Conservation (phyloP, 2,888 invertebrate species). For the Trichogramma dendrolimi region DNA sequence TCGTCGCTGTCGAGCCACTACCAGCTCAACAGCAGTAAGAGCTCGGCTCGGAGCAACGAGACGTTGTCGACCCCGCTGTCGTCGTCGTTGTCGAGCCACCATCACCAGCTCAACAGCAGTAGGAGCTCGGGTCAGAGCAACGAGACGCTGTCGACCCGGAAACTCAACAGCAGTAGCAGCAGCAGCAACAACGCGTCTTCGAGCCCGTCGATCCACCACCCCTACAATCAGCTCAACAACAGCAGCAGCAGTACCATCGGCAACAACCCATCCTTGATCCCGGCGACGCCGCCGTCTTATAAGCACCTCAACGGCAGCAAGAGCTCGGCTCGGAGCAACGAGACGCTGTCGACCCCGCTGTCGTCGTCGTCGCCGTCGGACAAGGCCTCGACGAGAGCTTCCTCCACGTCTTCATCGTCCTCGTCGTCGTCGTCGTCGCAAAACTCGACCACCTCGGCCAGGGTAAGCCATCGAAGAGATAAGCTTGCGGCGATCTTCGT, state of each 20-base stretch:
- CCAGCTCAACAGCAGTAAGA: no score
- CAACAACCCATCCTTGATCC: no score
- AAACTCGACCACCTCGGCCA: slow-evolving; percentile 73
- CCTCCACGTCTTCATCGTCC: slow-evolving; percentile 57
- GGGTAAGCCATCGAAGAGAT: slow-evolving; percentile 57
- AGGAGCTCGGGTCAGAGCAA: no score
- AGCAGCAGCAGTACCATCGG: no score
- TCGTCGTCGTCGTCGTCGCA: slow-evolving; percentile 57
- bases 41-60: slow-evolving; percentile 32
- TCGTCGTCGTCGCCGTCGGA: slow-evolving; percentile 34
- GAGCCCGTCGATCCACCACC: no score
- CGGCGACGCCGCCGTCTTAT: no score
- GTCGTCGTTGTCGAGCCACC: slow-evolving; percentile 33
- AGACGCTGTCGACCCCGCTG: slow-evolving; percentile 41
- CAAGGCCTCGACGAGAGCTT: slow-evolving; percentile 61
- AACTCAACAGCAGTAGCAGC: no score
- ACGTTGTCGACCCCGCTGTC: slow-evolving; percentile 39
- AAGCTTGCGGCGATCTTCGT: not conserved
- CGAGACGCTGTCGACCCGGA: no score
- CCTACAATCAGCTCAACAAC: no score
- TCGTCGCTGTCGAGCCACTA: slow-evolving; percentile 34
- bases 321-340: slow-evolving; percentile 24
- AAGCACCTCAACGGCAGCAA: no score
- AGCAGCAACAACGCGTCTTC: no score
- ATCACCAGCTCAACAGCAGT: slow-evolving; percentile 64